Evolutionary conservation across 2,888 invertebrate genomes (phyloP).

Genomic region (Coelinius sp.): DNA sequence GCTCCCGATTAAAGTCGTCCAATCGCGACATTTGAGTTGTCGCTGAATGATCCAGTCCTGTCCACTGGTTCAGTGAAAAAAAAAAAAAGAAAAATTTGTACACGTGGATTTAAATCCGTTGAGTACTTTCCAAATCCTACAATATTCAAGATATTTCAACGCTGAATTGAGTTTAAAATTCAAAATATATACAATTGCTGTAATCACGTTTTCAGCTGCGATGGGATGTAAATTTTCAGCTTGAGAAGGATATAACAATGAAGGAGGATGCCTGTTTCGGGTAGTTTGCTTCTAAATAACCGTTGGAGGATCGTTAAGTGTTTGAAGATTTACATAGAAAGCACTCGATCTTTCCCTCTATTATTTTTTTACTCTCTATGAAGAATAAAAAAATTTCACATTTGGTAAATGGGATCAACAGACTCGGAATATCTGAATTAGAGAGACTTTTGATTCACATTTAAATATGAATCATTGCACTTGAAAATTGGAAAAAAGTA

Average conservation of each 20-base stretch:
- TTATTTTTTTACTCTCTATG: no score
- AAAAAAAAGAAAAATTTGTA: slow-evolving; percentile 14
- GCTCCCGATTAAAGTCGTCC: slow-evolving; percentile 60
- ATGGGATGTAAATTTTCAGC: neutral
- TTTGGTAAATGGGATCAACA: no score
- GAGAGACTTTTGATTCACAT: neutral
- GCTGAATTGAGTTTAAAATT: neutral
- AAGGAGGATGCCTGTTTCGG: slow-evolving; percentile 41
- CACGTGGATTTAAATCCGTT: slow-evolving; percentile 36
- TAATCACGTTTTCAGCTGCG: slow-evolving; percentile 8
- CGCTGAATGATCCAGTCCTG: slow-evolving; percentile 46
- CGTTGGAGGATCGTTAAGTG: slow-evolving; percentile 55
- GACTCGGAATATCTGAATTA: neutral
- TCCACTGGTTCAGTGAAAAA: slow-evolving; percentile 12
- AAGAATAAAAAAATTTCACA: no score
- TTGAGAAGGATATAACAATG: neutral
- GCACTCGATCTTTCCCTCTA: slow-evolving; percentile 50
- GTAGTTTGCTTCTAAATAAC: slow-evolving; percentile 57
- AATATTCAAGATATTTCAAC: slow-evolving; percentile 1
- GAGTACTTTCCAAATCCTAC: slow-evolving; percentile 36
- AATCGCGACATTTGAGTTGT: slow-evolving; percentile 50
- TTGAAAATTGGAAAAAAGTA: neutral
- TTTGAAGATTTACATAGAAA: slow-evolving; percentile 59
- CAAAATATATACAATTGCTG: neutral
- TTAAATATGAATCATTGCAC: neutral